Evolutionary conservation across 2,888 invertebrate genomes (phyloP), one percentile per base, ranked within the genome.

Genomic region (Melanchra persicariae): DNA sequence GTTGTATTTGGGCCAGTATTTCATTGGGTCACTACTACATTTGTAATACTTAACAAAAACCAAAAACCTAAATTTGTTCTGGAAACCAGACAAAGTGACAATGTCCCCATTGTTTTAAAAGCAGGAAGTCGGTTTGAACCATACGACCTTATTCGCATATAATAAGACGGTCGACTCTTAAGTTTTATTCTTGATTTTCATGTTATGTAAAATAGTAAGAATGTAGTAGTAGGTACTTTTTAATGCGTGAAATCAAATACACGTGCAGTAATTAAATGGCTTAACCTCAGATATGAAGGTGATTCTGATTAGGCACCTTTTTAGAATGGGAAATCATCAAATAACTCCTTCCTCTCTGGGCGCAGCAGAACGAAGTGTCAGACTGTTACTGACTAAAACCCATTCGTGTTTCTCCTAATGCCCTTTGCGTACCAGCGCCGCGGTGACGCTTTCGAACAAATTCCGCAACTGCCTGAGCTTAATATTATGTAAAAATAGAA

Each of bases 81-180:
- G 59, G 84, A 85, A 88, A 83, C 75, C 81, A 78, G 66, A 75
- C 80, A 37, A 70, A 74, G 52, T 81, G 74, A 90, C 88, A 90
- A 90, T 89, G 82, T 77, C 71, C 78, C 76, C 87, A 88, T 90
- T 89, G 90, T 89, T 88, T 85, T 69, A 59, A 82, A 83, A 75
- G 62, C 85, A 83, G 87, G 84, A 88, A 88, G 85, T 83, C 63
- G 63, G 78, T 81, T 85, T 85, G 82, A 88, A 87, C 87, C 82
- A 73, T 66, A 51, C 64, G 84, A 88, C 87, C 87, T 87, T 74
- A 85, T 55, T 66, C 47, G 51, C 47, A 77, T 77, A 59, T 57
- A 75, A 70, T 71, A 40, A 40, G 37, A 45, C 57, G 37, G 52
- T 22, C 22, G 22, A 24, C 43, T 60, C 54, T 64, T 62, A 64